Evolutionary conservation across 2,113 vertebrate genomes (phyloP).

Genomic region (Scortum barcoo): DNA sequence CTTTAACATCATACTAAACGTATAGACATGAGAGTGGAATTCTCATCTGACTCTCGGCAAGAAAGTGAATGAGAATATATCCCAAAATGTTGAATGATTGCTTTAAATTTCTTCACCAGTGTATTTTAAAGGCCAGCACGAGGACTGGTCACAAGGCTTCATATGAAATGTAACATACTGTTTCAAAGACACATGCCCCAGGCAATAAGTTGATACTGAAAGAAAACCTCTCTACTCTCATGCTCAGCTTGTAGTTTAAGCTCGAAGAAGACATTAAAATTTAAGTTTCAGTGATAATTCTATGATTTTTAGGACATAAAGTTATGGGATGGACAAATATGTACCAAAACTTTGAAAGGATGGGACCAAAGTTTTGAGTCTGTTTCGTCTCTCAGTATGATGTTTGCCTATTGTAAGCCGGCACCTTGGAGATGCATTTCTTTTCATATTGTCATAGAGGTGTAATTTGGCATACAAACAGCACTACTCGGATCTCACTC

Average conservation of each 20-base stretch:
- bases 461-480: slow-evolving; percentile 18
- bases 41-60: background rate
- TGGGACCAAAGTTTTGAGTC: background rate
- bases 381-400: background rate
- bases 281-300: background rate
- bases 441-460: background rate
- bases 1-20: background rate
- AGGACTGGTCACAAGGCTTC: background rate
- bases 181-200: background rate
- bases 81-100: background rate
- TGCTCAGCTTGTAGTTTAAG: background rate
- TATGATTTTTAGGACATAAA: background rate
- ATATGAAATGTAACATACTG: background rate
- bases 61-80: background rate
- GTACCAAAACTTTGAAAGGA: background rate
- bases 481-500: background rate
- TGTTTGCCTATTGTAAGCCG: background rate
- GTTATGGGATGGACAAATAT: background rate
- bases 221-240: background rate
- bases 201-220: background rate
- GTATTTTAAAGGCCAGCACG: background rate
- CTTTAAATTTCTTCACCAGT: background rate
- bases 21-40: background rate
- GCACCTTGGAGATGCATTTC: background rate
- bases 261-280: background rate